Base-by-base conservation (phyloP, 2,797 vertebrate species). In the Enteromius mattozi region DNA sequence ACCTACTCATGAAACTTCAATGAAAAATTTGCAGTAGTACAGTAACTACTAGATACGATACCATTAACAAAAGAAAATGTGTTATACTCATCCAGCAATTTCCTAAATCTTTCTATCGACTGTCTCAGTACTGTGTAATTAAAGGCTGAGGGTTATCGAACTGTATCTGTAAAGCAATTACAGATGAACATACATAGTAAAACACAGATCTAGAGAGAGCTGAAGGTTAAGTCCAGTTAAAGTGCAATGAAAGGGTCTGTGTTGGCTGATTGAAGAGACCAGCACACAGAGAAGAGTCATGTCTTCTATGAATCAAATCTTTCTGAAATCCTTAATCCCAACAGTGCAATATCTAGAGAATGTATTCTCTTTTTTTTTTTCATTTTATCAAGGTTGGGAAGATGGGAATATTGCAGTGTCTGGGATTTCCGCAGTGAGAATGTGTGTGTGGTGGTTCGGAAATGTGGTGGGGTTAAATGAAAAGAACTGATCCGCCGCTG, bases 401-500 rank as follows among this genome's bases (percentile, higher is more conserved):
- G 61, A 87, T 47, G 54, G 56, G 81, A 84, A 79, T 82, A 75
- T 78, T 83, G 61, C 66, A 42, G 37, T 85, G 54, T 45, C 68
- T 75, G 74, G 71, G 8, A 68, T 76, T 82, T 85, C 40, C 17
- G 45, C 65, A 30, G 21, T 56, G 40, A 54, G 59, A 59, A 65
- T 51, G 70, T 84, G 71, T 86, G 81, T 80, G 72, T 69, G 80
- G 72, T 78, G 78, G 70, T 83, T 49, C 76, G 56, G 68, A 83
- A 81, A 47, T n/a, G 37, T 68, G 70, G 49, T 82, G 84, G 86
- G 84, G 82, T 89, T 87, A 87, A 87, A 87, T 84, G 82, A 86
- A 89, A 86, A 86, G 71, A 61, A 78, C 76, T 68, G 83, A 85
- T 85, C 79, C 42, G 24, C 66, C 24, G 40, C 84, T 83, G 59